phyloP scores from a whole-genome alignment of 2,888 invertebrate species.

The Acrobeloides nanus region DNA sequence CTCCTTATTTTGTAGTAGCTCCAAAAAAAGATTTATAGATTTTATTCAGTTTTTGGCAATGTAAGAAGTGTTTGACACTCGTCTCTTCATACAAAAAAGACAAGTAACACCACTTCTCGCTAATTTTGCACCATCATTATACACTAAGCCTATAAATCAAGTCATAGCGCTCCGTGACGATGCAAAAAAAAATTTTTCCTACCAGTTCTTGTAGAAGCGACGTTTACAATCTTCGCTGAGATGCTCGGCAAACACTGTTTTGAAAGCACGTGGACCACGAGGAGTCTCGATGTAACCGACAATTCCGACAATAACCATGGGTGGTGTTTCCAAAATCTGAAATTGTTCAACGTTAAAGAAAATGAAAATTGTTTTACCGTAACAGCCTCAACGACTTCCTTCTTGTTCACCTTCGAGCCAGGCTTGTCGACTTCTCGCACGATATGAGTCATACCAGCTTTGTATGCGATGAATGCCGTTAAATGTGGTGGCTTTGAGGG shows the following conservation, averaged over 20 bases:
- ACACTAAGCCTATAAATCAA: no score
- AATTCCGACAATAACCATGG: constrained; percentile 88
- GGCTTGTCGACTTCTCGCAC: constrained; percentile 72
- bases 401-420: constrained; percentile 89
- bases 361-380: no score
- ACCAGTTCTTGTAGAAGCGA: constrained; percentile 99
- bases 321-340: constrained; percentile 97
- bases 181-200: no score
- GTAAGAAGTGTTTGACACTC: no score
- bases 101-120: no score
- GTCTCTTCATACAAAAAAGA: no score
- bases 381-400: constrained; percentile 97
- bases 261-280: constrained; percentile 84
- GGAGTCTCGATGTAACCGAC: constrained; percentile 99
- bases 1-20: no score
- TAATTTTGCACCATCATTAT: no score
- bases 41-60: no score
- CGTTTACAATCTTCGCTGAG: constrained; percentile 95
- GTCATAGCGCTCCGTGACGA: no score
- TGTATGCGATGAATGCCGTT: constrained; percentile 94
- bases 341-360: no score
- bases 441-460: constrained; percentile 99
- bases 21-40: no score
- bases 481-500: constrained; percentile 81
- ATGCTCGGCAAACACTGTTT: constrained; percentile 97